These are phyloP conservation scores for Ceratina calcarata DNA, from an alignment of 1,140 invertebrate genomes.

Conservation along the genomic window DNA sequence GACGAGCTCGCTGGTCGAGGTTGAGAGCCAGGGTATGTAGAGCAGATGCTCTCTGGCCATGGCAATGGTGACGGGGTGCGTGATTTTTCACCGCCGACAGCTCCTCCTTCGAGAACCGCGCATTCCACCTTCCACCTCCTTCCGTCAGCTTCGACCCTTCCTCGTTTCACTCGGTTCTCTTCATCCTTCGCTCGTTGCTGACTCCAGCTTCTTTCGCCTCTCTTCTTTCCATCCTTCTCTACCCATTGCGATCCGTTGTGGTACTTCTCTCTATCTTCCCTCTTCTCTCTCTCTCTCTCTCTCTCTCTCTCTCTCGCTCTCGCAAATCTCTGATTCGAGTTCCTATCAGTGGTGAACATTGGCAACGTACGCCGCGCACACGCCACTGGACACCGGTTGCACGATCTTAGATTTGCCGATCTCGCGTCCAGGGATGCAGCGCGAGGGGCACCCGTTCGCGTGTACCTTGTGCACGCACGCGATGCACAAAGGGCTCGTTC, in stretches of 20 bases:
- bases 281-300: background rate
- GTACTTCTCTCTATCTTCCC: background rate
- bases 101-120: slow-evolving; percentile 73
- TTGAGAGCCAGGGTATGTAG: slow-evolving; percentile 77
- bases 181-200: slow-evolving; percentile 66
- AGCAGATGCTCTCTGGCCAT: slow-evolving; percentile 72
- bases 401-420: slow-evolving; percentile 72
- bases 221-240: slow-evolving; percentile 4
- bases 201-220: slow-evolving; percentile 17
- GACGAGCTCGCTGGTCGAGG: slow-evolving; percentile 34
- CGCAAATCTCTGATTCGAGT: too few species aligned
- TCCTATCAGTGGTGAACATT: slow-evolving; percentile 30
- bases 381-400: slow-evolving; percentile 69
- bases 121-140: slow-evolving; percentile 63
- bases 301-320: slow-evolving; percentile 1
- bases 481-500: slow-evolving; percentile 42
- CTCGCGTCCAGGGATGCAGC: slow-evolving; percentile 57
- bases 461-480: slow-evolving; percentile 50
- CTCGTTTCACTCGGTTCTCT: slow-evolving; percentile 36
- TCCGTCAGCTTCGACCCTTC: slow-evolving; percentile 25
- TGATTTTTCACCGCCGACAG: slow-evolving; percentile 77
- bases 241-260: too few species aligned
- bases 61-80: slow-evolving; percentile 68
- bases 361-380: slow-evolving; percentile 61
- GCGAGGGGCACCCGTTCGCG: slow-evolving; percentile 43